Percentiles rank a stretch among this genome's conserved stretches.
phyloP scores from a whole-genome alignment of 2,888 invertebrate species.

The Cephonodes hylas region DNA sequence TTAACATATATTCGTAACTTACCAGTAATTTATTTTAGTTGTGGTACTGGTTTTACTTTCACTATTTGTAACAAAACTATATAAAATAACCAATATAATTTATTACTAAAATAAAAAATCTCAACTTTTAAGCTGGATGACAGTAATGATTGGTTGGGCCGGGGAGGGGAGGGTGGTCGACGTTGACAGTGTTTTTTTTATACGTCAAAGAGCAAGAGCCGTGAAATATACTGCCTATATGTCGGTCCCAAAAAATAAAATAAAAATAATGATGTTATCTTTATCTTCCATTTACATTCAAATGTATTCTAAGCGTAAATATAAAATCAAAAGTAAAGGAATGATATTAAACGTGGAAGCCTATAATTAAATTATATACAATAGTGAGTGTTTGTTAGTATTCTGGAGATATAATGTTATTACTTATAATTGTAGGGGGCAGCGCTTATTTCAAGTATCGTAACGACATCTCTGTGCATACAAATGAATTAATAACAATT shows the following conservation, averaged over 20 bases:
- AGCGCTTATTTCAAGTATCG: too few species aligned
- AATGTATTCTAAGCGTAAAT: too few species aligned
- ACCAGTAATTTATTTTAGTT: constrained; percentile 37
- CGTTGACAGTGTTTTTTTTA: constrained; percentile 24
- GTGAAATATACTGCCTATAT: constrained; percentile 13
- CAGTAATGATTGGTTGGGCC: constrained; percentile 60
- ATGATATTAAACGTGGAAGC: too few species aligned
- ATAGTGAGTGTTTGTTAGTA: too few species aligned
- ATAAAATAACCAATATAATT: constrained; percentile 67
- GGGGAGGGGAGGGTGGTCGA: constrained; percentile 22
- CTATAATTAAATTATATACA: too few species aligned
- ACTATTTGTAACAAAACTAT: constrained; percentile 48
- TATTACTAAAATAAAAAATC: constrained; percentile 57
- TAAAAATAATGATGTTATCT: too few species aligned
- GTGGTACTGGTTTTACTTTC: constrained; percentile 31
- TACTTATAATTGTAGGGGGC: too few species aligned
- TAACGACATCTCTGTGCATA: too few species aligned
- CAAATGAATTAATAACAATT: too few species aligned
- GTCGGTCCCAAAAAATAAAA: too few species aligned
- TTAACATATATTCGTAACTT: constrained; percentile 29
- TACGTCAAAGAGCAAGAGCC: background rate
- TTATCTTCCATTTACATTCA: too few species aligned
- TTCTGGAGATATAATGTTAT: too few species aligned
- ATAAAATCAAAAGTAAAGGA: background rate
- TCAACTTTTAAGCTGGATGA: constrained; percentile 52